phyloP scores from a whole-genome alignment of 2,797 vertebrate species.

The Antennarius maculatus region DNA sequence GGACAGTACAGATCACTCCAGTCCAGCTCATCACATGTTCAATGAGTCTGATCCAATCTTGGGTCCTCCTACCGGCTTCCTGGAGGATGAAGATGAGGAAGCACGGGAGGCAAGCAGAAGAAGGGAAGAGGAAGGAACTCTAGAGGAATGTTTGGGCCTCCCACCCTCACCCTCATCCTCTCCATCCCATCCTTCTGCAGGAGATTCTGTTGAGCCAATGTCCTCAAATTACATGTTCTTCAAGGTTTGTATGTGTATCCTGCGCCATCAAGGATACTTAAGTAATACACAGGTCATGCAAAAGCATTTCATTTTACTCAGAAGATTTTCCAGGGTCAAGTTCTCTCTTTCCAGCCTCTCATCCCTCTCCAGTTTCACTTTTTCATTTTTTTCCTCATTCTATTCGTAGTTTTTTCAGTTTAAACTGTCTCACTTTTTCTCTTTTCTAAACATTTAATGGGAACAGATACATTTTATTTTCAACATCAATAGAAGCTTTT shows the following conservation, averaged over 20 bases:
- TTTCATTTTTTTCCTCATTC: too few species aligned
- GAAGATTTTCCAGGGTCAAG: too few species aligned
- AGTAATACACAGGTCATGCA: background rate
- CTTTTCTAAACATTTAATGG: too few species aligned
- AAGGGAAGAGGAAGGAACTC: conserved; percentile 72
- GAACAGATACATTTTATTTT: too few species aligned
- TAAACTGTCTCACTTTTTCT: too few species aligned
- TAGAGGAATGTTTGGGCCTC: conserved; percentile 84
- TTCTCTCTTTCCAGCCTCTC: too few species aligned
- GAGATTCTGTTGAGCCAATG: conserved; percentile 78
- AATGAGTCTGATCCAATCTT: conserved; percentile 84
- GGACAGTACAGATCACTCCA: conserved; percentile 81
- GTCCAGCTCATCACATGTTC: conserved; percentile 83
- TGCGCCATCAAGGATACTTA: background rate
- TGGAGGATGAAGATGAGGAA: conserved; percentile 82
- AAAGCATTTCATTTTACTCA: too few species aligned
- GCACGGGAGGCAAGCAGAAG: conserved; percentile 64
- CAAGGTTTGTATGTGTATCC: conserved; percentile 66
- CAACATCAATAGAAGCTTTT: too few species aligned
- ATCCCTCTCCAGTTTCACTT: too few species aligned
- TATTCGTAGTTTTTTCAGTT: too few species aligned
- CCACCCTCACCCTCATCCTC: conserved; percentile 77
- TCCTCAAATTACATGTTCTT: conserved; percentile 84
- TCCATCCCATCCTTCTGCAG: conserved; percentile 67
- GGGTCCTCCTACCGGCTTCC: conserved; percentile 77